Percentiles rank a stretch among this genome's conserved stretches.
These are phyloP conservation scores for Rhynchopsitta pachyrhyncha DNA, from an alignment of 2,113 vertebrate species.

Conservation along the genomic window DNA sequence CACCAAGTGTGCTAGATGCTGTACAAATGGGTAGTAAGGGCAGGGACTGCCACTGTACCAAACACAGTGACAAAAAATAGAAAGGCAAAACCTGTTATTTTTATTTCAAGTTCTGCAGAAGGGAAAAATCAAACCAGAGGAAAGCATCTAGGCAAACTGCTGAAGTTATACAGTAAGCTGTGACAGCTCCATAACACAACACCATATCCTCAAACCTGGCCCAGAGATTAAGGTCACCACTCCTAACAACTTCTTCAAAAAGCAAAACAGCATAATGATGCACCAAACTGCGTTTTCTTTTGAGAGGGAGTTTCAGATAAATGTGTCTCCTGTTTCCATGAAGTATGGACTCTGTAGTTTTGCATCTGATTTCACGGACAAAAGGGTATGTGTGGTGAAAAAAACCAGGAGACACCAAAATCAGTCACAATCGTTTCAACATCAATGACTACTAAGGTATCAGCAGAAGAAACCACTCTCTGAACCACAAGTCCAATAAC, in stretches of 20 bases:
- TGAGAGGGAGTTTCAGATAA: not conserved
- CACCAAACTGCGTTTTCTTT: rapidly evolving
- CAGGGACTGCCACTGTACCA: not conserved
- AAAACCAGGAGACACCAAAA: not conserved
- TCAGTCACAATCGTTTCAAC: not conserved
- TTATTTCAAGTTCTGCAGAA: not conserved
- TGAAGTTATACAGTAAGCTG: not conserved
- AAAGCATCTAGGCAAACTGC: not conserved
- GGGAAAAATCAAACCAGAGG: not conserved
- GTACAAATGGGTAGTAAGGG: not conserved
- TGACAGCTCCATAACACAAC: not conserved
- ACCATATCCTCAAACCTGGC: not conserved
- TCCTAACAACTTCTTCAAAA: not conserved
- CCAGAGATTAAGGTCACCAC: not conserved
- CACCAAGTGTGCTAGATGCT: not conserved
- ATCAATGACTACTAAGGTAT: not conserved
- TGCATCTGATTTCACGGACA: not conserved
- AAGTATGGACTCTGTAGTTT: not conserved
- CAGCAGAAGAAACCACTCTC: not conserved
- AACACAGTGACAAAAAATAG: not conserved
- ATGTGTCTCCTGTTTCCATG: not conserved
- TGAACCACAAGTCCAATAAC: not conserved
- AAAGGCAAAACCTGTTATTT: not conserved
- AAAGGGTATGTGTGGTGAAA: rapidly evolving
- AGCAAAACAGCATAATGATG: not conserved